Conservation (phyloP, 2,888 invertebrate species). For the Tribolium freemani region DNA sequence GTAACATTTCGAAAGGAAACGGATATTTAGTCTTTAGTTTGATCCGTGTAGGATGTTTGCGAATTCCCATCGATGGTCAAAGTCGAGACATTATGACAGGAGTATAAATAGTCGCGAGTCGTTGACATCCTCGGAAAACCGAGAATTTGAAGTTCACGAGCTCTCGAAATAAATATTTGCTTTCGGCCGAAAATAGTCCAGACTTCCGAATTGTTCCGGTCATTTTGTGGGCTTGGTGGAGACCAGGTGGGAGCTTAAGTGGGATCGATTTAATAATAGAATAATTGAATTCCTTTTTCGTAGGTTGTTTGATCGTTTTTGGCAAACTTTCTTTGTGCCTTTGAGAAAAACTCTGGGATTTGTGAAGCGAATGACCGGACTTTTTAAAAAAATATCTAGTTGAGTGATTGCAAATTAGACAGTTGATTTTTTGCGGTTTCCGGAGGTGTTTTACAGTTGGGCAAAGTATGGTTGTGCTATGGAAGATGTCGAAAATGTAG, state of each 20-base stretch:
- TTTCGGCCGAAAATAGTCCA: constrained; percentile 13
- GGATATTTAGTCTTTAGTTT: constrained; percentile 15
- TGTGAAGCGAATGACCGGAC: background rate
- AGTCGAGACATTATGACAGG: constrained; percentile 1
- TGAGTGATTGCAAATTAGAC: constrained; percentile 10
- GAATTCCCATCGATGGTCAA: constrained; percentile 1
- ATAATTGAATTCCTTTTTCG: background rate
- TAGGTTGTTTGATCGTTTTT: background rate
- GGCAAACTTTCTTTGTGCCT: background rate
- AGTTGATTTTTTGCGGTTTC: constrained; percentile 8
- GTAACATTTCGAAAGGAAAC: constrained; percentile 4
- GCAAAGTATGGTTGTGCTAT: background rate
- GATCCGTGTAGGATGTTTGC: constrained; percentile 14
- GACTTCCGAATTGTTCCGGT: constrained; percentile 3
- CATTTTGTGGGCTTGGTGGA: background rate
- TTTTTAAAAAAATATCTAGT: background rate
- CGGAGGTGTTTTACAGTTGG: background rate
- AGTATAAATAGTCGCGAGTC: constrained; percentile 9
- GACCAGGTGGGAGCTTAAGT: too few species aligned
- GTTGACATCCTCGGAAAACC: constrained; percentile 24
- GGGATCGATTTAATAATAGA: background rate
- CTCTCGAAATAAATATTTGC: constrained; percentile 23
- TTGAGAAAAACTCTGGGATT: too few species aligned
- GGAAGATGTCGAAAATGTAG: background rate
- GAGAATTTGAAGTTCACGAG: constrained; percentile 20